Evolutionary conservation across 1,140 invertebrate genomes (phyloP).

Genomic region (Megathymus violae): DNA sequence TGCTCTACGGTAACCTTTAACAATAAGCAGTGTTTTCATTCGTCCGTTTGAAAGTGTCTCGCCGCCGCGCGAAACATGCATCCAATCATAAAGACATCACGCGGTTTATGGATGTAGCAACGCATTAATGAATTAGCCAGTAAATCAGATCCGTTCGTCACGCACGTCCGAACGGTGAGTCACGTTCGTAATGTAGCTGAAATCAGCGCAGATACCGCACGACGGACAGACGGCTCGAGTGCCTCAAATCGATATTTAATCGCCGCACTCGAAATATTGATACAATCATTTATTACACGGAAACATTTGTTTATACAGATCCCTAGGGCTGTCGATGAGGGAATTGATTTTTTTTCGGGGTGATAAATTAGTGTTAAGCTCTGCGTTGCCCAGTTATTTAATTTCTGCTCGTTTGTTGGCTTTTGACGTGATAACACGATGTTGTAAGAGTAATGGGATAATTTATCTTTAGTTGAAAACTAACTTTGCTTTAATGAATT

Average conservation of each 20-base stretch:
- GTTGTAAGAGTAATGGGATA: too few relatives aligned
- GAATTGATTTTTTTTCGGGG: too few relatives aligned
- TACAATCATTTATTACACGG: neutral
- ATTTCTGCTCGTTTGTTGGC: too few relatives aligned
- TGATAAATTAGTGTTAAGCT: too few relatives aligned
- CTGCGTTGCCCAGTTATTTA: too few relatives aligned
- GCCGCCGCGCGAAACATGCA: neutral
- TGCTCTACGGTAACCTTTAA: too few relatives aligned
- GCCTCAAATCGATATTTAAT: slow-evolving; percentile 14
- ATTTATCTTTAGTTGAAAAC: too few relatives aligned
- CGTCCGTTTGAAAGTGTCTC: too few relatives aligned
- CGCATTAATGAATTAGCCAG: neutral
- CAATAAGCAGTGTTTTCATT: neutral
- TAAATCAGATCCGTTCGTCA: neutral
- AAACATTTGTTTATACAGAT: neutral
- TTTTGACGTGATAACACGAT: too few relatives aligned
- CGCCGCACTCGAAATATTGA: slow-evolving; percentile 9
- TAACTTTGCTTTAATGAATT: too few relatives aligned
- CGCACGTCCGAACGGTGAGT: neutral
- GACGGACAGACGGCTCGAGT: slow-evolving; percentile 13
- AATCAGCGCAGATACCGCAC: neutral
- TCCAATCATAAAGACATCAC: neutral
- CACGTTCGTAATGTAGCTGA: slow-evolving; percentile 11
- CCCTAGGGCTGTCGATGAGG: neutral
- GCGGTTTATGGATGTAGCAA: neutral